Base-by-base conservation (phyloP, 2,113 vertebrate species). In the Chlamydotis undulata region DNA sequence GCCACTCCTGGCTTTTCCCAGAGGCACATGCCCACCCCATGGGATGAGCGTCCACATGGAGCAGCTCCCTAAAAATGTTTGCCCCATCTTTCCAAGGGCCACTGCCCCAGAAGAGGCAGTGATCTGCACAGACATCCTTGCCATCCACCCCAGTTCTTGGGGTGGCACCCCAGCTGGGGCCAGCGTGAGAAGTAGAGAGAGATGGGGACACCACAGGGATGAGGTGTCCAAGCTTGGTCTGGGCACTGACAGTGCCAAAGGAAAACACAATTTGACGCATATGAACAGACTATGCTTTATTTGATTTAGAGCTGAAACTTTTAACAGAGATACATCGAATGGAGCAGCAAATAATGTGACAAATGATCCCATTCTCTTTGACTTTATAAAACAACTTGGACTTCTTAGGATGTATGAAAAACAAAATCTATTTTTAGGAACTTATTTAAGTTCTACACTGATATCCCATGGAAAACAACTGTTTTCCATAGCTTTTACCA, bases 381-480 rank as follows among this genome's bases (percentile, higher is more conserved):
- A 28, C 14, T 83, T 87, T 89, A 81, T 8, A 53, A 73, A 93
- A 47, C 28, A 68, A 68, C 28, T n/a, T 53, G 33, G 57, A 65
- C 71, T 86, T 60, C 37, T 45, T 31, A 37, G 3, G 28, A 71
- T 21, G 24, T 5, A 69, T 45, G 21, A 41, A 94, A 89, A 94
- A 60, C 41, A 78, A 33, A 14, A 56, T 21, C 53, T 43, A 12
- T 24, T 77, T 84, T 31, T 23, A 76, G 19, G 24, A 88, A 83
- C 24, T 56, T 59, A 89, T 39, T 73, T 29, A 91, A 73, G 31
- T 79, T 83, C 19, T 31, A 59, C 24, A 45, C 8, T 55, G 53
- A 50, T 41, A 93, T 28, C 19, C 49, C 79, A 83, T 7, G 29
- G 35, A 92, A 97, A 93, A 93, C 23, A 52, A 91, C 22, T 49